Evolutionary conservation across 2,797 vertebrate species (phyloP).

Genomic region (Remorina albescens): DNA sequence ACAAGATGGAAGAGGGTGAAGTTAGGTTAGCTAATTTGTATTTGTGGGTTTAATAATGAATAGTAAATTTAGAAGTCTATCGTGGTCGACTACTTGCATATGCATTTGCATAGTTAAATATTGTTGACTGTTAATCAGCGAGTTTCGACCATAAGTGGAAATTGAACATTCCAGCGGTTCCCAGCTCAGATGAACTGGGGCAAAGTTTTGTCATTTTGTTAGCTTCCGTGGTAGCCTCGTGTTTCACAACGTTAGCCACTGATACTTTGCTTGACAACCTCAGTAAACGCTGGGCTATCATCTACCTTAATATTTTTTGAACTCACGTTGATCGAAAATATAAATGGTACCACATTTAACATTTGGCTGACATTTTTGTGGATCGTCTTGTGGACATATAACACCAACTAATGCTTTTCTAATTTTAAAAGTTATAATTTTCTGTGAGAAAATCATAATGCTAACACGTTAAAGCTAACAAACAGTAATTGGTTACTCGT

Average conservation of each 20-base stretch:
- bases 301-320: neutral
- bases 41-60: constrained; percentile 54
- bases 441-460: constrained; percentile 14
- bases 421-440: constrained; percentile 3
- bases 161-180: neutral
- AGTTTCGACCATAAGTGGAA: neutral
- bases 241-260: constrained; percentile 49
- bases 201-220: constrained; percentile 75
- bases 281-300: constrained; percentile 30
- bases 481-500: neutral
- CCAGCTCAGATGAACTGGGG: constrained; percentile 37
- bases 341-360: neutral
- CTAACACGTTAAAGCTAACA: constrained; percentile 33
- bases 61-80: neutral
- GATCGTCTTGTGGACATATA: neutral
- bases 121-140: neutral
- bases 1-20: constrained; percentile 80
- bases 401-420: neutral
- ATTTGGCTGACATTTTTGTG: neutral
- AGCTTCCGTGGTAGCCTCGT: constrained; percentile 75
- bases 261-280: constrained; percentile 62
- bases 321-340: neutral
- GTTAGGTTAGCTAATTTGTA: constrained; percentile 66
- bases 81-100: neutral
- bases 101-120: constrained; percentile 21